Evolutionary conservation across 2,113 vertebrate species (phyloP), one percentile per base, ranked within the genome.

Genomic region (Oreochromis tanganicae): DNA sequence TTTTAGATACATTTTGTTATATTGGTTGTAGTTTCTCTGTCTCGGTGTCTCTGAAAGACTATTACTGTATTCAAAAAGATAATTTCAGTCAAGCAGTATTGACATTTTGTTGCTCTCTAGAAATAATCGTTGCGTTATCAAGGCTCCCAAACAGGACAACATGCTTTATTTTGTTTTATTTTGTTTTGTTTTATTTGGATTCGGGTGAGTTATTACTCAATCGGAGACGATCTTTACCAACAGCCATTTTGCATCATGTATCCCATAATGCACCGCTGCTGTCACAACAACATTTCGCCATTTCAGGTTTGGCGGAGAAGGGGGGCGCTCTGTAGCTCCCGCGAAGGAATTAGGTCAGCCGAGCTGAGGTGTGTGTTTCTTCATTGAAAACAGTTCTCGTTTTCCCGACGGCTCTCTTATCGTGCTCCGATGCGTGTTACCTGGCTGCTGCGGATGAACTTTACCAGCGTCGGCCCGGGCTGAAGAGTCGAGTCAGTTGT

Each of bases 261-360:
- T 94, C 95, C 96, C 96, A 96, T 80, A 56, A 88, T 94, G 90
- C 96, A 91, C 56, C 82, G 59, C 86, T 57, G 21, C 88, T 61
- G 84, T 93, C 88, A 94, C 92, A 94, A 96, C 95, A 95, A 95
- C 94, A 91, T 86, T 88, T 93, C 96, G 96, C 96, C 96, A 96
- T 97, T 96, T 96, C 94, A 88, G 90, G 36, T 27, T 75, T 5
- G 57, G 43, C 81, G 81, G 59, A n/a, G 27, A 34, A 13, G 71
- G 43, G 46, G 73, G 27, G 24, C 6, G 16, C 73, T 78, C 32
- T 29, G 61, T 80, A 91, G 82, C 84, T 91, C 86, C 81, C 41
- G 83, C 85, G 59, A 68, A 82, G 56, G 89, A 95, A 94, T 59
- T 93, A 78, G 94, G 95, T 96, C 93, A 95, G 38, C 48, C 3